Base-by-base conservation (phyloP, 2,888 invertebrate genomes). In the Mesorhabditis spiculigera region DNA sequence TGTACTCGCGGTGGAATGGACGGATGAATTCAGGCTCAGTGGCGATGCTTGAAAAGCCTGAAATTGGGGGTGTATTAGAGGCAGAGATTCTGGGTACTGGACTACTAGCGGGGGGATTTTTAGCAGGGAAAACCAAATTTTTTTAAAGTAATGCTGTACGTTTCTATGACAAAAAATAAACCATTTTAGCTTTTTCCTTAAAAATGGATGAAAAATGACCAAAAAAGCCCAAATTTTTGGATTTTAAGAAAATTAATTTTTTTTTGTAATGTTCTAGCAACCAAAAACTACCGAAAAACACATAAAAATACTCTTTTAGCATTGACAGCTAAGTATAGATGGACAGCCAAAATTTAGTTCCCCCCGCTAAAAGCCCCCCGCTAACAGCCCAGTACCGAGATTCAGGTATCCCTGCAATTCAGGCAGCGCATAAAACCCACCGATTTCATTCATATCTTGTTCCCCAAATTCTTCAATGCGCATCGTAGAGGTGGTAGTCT, bases 21-120 rank as follows among this genome's bases (percentile, higher is more conserved):
- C 79, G 76, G 44, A 85, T 79, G 69, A 83, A 82, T 65, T 85
- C 82, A n/a, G 85, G 85, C 42, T 79, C 81, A 16, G 81, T 85
- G 5, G 85, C 81, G n/a, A 80, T 77, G 50, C 75, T 75, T 45
- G 81, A 80, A 13, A 81, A 68, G 41, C 81, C 79, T 70, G 58
- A 63, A 74, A 64, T 13, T 10, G 44, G 42, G 42, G 13, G 50
- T 64, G 13, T 66, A 43, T 43, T 58, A 50, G n/a, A 58, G 41
- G 5, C 61, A 28, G 65, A 50, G 71, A 13, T 70, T 70, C 16
- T 43, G 16, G 16, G 68, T 62, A 13, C 16, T 63, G 43, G 8
- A 65, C 10, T 13, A 5, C 3, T 13, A 42, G 8, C 42, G 4
- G 65, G 28, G 45, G 5, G 10, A 50, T 50, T 10, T 50, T 50